Conservation (phyloP, 2,797 vertebrate species). For the Oophaga sylvatica region DNA sequence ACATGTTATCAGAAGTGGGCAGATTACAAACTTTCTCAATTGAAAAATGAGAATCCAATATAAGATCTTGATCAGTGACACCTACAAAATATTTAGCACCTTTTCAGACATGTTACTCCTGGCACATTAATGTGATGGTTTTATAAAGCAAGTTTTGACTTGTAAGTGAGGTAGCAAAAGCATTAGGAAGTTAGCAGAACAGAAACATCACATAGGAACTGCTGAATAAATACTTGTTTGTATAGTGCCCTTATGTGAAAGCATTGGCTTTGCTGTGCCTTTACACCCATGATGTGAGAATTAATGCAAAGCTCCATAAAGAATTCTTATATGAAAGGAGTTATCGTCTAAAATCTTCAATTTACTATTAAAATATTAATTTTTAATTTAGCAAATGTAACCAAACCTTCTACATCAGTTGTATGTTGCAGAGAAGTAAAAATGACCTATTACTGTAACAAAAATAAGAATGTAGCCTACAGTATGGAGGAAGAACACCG, state of each 20-base stretch:
- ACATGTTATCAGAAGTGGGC: constrained; percentile 49
- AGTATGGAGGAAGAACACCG: background rate
- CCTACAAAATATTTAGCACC: constrained; percentile 62
- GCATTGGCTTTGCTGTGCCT: constrained; percentile 15
- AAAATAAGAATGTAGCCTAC: constrained; percentile 3
- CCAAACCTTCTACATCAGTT: constrained; percentile 16
- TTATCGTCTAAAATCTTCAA: constrained; percentile 7
- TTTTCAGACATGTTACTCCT: constrained; percentile 56
- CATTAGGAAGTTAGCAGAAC: constrained; percentile 51
- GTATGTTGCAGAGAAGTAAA: background rate
- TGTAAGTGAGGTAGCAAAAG: constrained; percentile 60
- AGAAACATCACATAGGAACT: constrained; percentile 4
- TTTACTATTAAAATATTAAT: constrained; percentile 17
- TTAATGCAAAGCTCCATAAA: constrained; percentile 47
- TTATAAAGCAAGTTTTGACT: constrained; percentile 54
- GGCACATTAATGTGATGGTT: constrained; percentile 57
- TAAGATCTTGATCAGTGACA: constrained; percentile 54
- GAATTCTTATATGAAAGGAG: constrained; percentile 6
- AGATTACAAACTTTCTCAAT: constrained; percentile 57
- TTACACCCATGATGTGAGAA: background rate
- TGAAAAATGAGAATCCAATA: constrained; percentile 60
- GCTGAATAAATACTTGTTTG: constrained; percentile 20
- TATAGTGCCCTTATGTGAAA: constrained; percentile 10
- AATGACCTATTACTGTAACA: constrained; percentile 41
- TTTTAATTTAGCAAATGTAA: constrained; percentile 26